A percentile compares a stretch with the other conserved stretches of the same genome.
Evolutionary conservation across 2,113 vertebrate genomes (phyloP).

Genomic region (Hydrolagus affinis): DNA sequence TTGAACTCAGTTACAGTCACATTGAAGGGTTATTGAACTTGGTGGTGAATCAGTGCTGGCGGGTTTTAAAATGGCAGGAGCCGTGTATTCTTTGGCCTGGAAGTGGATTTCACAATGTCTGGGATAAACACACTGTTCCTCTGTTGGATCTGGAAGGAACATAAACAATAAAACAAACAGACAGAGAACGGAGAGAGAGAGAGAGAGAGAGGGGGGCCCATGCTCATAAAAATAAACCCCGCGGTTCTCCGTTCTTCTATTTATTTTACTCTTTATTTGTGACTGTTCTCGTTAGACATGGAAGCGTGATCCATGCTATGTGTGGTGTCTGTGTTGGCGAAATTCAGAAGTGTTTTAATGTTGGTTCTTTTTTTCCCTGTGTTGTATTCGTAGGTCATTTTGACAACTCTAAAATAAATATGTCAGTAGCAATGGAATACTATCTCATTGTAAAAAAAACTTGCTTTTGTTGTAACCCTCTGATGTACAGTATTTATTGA

Average conservation of each 20-base stretch:
- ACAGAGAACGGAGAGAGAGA: too few relatives aligned
- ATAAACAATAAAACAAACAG: constrained; percentile 31
- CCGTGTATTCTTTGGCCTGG: constrained; percentile 26
- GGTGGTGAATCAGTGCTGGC: constrained; percentile 21
- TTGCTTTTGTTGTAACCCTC: neutral
- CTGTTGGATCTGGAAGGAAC: constrained; percentile 27
- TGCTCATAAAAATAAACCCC: neutral
- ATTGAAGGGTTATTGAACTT: constrained; percentile 25
- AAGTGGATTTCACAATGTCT: constrained; percentile 29
- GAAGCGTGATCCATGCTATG: neutral
- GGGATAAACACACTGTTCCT: constrained; percentile 31
- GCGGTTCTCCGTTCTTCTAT: neutral
- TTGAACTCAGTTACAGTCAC: constrained; percentile 22
- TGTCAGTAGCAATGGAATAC: neutral
- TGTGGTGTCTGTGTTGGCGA: neutral
- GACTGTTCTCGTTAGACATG: neutral
- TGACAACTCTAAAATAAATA: neutral
- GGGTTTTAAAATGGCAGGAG: constrained; percentile 15
- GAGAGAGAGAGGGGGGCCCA: too few relatives aligned
- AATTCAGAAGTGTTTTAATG: too few relatives aligned
- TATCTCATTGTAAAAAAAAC: neutral
- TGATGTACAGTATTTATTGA: neutral
- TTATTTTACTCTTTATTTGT: constrained; percentile 17
- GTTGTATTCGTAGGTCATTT: neutral
- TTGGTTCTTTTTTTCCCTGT: neutral